Percentiles rank a stretch among this genome's conserved stretches.
phyloP scores from a whole-genome alignment of 2,888 invertebrate genomes.

The Blomia tropicalis region DNA sequence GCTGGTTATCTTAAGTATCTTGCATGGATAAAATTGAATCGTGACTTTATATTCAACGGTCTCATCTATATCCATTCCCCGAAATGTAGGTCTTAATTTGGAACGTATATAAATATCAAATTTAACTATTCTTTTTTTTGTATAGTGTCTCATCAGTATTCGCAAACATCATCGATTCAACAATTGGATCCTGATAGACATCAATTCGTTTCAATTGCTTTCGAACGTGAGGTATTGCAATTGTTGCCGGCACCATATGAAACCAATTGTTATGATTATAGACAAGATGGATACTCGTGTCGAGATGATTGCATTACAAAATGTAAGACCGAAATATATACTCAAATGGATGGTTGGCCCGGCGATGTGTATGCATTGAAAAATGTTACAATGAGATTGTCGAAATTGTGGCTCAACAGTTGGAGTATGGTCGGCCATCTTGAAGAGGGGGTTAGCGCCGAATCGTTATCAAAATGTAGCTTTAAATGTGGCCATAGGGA shows the following conservation, averaged over 20 bases:
- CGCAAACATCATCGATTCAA: slow-evolving; percentile 8
- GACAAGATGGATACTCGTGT: slow-evolving; percentile 13
- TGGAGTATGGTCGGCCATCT: slow-evolving; percentile 19
- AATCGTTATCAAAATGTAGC: slow-evolving; percentile 7
- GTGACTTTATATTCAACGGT: slow-evolving; percentile 21
- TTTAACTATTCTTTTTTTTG: neutral
- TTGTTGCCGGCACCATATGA: slow-evolving; percentile 20
- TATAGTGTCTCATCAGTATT: slow-evolving; percentile 20
- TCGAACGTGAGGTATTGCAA: neutral
- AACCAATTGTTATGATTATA: slow-evolving; percentile 21
- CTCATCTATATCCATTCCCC: slow-evolving; percentile 20
- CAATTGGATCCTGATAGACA: slow-evolving; percentile 19
- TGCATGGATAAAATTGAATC: slow-evolving; percentile 19
- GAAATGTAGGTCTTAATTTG: slow-evolving; percentile 9
- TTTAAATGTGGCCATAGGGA: slow-evolving; percentile 20
- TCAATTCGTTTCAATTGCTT: slow-evolving; percentile 9
- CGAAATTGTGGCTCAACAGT: slow-evolving; percentile 15
- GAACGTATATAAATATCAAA: neutral
- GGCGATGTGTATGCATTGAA: slow-evolving; percentile 19
- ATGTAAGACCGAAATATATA: slow-evolving; percentile 14
- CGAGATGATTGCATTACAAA: slow-evolving; percentile 15
- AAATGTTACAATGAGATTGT: slow-evolving; percentile 7
- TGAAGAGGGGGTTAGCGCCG: slow-evolving; percentile 14
- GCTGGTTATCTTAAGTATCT: slow-evolving; percentile 22
- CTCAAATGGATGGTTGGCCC: slow-evolving; percentile 14